Evolutionary conservation across 2,888 invertebrate species (phyloP).

Genomic region (Vanessa cardui): DNA sequence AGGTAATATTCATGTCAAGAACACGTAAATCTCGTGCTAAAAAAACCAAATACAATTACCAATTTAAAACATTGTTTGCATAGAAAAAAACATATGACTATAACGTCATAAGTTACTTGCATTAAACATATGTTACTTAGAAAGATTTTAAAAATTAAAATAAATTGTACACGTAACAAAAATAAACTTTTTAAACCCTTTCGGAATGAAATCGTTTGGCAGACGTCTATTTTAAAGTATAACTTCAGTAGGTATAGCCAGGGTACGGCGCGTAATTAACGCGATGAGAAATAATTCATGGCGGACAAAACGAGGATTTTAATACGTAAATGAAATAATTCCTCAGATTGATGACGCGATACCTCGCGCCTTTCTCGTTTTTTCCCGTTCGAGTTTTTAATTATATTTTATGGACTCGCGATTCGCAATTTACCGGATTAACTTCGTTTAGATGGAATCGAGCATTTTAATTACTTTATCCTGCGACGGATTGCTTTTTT

Average conservation of each 20-base stretch:
- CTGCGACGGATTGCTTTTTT: conserved; percentile 36
- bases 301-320: conserved; percentile 79
- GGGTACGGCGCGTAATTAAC: conserved; percentile 65
- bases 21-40: no score
- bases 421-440: conserved; percentile 78
- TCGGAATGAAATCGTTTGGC: no score
- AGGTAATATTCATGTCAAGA: no score
- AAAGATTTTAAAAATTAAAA: no score
- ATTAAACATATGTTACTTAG: no score
- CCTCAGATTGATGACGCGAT: conserved; percentile 79
- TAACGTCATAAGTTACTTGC: no score
- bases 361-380: conserved; percentile 58
- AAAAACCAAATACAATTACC: no score
- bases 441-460: conserved; percentile 60
- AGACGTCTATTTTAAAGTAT: no score
- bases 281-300: conserved; percentile 74
- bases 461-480: conserved; percentile 50
- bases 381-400: conserved; percentile 78
- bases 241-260: not conserved
- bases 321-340: conserved; percentile 82
- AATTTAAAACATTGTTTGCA: no score
- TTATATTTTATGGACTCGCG: conserved; percentile 79
- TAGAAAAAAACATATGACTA: no score
- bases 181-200: no score
- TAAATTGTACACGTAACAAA: no score